Conservation (phyloP, 1,140 invertebrate genomes). For the Ceratina calcarata region DNA sequence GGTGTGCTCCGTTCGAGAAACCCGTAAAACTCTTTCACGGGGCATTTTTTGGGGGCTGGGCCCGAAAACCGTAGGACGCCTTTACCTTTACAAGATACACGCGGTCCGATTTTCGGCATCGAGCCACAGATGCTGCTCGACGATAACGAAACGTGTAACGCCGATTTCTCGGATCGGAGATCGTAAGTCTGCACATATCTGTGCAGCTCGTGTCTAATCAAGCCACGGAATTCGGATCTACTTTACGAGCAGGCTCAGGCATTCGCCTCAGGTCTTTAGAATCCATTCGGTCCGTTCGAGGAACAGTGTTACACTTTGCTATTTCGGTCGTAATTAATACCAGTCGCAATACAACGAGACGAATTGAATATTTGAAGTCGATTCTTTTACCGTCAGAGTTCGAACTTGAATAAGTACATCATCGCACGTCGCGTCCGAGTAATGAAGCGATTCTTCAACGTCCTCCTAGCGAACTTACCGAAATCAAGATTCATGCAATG, state of each 20-base stretch:
- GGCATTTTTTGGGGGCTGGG: constrained; percentile 41
- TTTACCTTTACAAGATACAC: constrained; percentile 33
- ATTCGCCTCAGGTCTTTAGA: not conserved
- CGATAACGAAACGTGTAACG: constrained; percentile 55
- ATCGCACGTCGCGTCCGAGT: not conserved
- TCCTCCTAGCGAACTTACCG: not conserved
- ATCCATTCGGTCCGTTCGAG: no score
- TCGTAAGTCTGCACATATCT: constrained; percentile 52
- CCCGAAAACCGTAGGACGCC: constrained; percentile 61
- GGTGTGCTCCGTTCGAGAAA: constrained; percentile 49
- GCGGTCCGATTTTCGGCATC: constrained; percentile 49
- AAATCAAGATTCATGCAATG: constrained; percentile 18
- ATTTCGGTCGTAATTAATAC: not conserved
- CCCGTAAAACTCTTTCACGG: constrained; percentile 57
- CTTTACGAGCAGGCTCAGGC: constrained; percentile 8
- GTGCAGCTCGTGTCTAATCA: constrained; percentile 42
- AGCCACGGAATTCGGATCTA: constrained; percentile 31
- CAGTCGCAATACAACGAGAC: not conserved
- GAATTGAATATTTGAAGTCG: not conserved
- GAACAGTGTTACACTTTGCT: not conserved
- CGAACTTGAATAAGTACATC: no score
- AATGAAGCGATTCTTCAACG: constrained; percentile 7
- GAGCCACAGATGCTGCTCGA: constrained; percentile 48
- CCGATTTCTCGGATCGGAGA: constrained; percentile 57
- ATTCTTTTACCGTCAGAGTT: no score